Evolutionary conservation across 2,797 vertebrate species (phyloP).

Genomic region (Amniataba percoides): DNA sequence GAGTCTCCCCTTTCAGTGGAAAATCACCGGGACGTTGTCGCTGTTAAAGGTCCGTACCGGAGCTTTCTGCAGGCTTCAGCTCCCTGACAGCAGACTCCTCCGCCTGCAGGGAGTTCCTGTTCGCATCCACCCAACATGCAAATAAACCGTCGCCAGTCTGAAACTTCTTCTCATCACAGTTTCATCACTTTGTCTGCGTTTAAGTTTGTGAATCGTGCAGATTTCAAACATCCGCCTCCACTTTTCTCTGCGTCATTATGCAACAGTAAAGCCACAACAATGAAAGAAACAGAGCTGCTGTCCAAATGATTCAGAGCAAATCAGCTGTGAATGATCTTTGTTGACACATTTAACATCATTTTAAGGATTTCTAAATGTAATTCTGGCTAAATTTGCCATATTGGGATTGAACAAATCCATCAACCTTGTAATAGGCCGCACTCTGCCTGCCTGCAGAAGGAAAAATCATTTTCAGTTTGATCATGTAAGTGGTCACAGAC

Average conservation of each 20-base stretch:
- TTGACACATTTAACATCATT: not conserved
- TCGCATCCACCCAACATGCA: not conserved
- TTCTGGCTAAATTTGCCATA: not conserved
- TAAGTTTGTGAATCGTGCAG: not conserved
- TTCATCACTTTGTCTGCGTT: not conserved
- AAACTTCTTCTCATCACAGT: too few species aligned
- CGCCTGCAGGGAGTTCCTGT: not conserved
- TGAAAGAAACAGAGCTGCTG: not conserved
- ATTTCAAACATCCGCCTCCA: not conserved
- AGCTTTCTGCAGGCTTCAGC: not conserved
- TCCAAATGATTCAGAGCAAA: not conserved
- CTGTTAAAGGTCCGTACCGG: conserved; percentile 10
- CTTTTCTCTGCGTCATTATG: not conserved
- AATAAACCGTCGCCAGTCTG: not conserved
- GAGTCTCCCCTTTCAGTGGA: conserved; percentile 48
- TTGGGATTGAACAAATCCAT: not conserved
- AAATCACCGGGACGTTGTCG: conserved; percentile 27
- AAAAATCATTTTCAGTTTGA: not conserved
- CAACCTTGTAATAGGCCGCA: not conserved
- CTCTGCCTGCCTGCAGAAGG: not conserved
- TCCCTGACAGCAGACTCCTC: not conserved
- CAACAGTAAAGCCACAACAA: not conserved
- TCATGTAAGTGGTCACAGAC: not conserved
- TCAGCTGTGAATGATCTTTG: not conserved
- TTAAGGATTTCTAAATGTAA: not conserved